Evolutionary conservation across 2,888 invertebrate genomes (phyloP).

Genomic region (Drosophila buzzatii): DNA sequence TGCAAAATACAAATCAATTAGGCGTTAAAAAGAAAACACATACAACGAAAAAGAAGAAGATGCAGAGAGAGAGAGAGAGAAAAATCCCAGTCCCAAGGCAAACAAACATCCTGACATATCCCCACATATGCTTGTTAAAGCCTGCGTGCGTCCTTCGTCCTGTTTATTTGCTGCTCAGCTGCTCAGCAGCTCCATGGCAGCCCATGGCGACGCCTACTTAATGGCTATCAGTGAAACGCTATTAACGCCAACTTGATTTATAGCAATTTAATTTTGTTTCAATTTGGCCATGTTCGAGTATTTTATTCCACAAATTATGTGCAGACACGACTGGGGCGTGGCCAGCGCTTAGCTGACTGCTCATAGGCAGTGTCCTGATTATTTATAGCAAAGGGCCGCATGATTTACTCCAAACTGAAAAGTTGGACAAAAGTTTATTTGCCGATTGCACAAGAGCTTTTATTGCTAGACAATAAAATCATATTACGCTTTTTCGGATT

Average conservation of each 20-base stretch:
- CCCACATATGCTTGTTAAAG: slow-evolving; percentile 12
- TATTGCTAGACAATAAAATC: slow-evolving; percentile 54
- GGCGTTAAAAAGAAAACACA: slow-evolving; percentile 67
- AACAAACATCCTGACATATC: slow-evolving; percentile 31
- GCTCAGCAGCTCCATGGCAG: slow-evolving; percentile 37
- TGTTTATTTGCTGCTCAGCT: slow-evolving; percentile 42
- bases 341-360: slow-evolving; percentile 29
- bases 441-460: slow-evolving; percentile 31
- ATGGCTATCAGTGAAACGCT: slow-evolving; percentile 75
- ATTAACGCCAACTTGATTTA: slow-evolving; percentile 78
- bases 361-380: slow-evolving; percentile 34
- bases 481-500: slow-evolving; percentile 12
- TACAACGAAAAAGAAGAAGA: neutral
- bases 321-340: slow-evolving; percentile 77
- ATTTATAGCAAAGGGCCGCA: slow-evolving; percentile 59
- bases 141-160: slow-evolving; percentile 34
- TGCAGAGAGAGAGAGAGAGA: neutral
- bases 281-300: slow-evolving; percentile 69
- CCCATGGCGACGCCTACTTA: slow-evolving; percentile 74
- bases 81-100: slow-evolving; percentile 22
- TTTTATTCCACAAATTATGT: slow-evolving; percentile 79
- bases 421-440: slow-evolving; percentile 40
- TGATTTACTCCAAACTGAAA: slow-evolving; percentile 57
- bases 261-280: slow-evolving; percentile 79
- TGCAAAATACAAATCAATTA: slow-evolving; percentile 76